Evolutionary conservation across 2,797 vertebrate genomes (phyloP).

Genomic region (Lacerta agilis): DNA sequence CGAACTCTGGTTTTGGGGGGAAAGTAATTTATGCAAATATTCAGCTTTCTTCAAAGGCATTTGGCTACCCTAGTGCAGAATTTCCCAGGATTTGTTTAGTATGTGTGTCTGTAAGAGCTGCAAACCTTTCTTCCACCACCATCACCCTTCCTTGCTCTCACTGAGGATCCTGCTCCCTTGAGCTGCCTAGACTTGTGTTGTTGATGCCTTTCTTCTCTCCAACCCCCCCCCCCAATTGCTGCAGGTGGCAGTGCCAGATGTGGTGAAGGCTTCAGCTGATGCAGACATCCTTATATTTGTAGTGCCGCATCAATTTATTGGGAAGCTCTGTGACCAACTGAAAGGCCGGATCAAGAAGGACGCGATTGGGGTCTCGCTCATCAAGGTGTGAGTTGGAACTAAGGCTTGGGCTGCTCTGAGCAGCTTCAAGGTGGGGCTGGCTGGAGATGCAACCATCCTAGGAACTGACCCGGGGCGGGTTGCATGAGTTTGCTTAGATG

Average conservation of each 20-base stretch:
- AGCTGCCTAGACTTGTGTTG: neutral
- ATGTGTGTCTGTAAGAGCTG: neutral
- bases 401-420: neutral
- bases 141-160: too few relatives aligned
- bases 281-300: slow-evolving; percentile 94
- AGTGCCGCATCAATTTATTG: slow-evolving; percentile 95
- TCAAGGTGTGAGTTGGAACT: slow-evolving; percentile 85
- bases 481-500: neutral
- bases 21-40: neutral
- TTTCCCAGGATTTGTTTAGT: neutral
- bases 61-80: neutral
- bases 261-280: slow-evolving; percentile 86
- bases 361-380: slow-evolving; percentile 91
- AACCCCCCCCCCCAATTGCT: neutral
- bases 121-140: neutral
- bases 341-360: slow-evolving; percentile 90
- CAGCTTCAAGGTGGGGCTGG: neutral
- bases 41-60: neutral
- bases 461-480: neutral
- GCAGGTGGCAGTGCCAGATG: slow-evolving; percentile 91
- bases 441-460: neutral
- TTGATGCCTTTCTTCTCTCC: rapidly evolving
- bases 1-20: too few relatives aligned
- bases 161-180: neutral
- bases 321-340: slow-evolving; percentile 90